A percentile compares a stretch with the other conserved stretches of the same genome.
Evolutionary conservation across 2,113 vertebrate genomes (phyloP).

Genomic region (Lonchura striata): DNA sequence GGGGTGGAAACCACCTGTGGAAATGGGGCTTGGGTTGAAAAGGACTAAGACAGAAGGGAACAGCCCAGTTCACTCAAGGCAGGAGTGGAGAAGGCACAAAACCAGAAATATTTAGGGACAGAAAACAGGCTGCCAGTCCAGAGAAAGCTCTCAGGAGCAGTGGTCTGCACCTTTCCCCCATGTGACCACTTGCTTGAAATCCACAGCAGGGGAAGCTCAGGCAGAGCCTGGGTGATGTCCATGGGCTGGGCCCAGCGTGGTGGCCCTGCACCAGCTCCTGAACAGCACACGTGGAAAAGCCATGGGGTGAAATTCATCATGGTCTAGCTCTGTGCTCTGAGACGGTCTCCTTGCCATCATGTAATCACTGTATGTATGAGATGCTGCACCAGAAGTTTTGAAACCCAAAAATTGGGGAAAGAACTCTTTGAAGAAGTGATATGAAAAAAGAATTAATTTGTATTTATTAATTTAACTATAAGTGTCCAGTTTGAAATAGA

Average conservation of each 20-base stretch:
- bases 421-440: neutral
- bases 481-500: neutral
- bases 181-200: neutral
- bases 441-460: neutral
- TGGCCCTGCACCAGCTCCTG: neutral
- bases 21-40: neutral
- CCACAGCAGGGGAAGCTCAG: fast-evolving
- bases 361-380: neutral
- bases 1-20: neutral
- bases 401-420: neutral
- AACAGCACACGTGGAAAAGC: neutral
- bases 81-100: neutral
- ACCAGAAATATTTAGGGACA: neutral
- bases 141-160: neutral
- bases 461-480: neutral
- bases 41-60: neutral
- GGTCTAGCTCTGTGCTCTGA: neutral
- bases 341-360: fast-evolving
- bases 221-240: neutral
- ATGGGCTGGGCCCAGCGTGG: neutral
- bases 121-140: neutral
- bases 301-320: neutral
- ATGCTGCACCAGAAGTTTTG: neutral
- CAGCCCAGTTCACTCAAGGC: neutral
- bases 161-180: neutral